Conservation (phyloP, 2,113 vertebrate genomes). For the Dicaeum eximium region DNA sequence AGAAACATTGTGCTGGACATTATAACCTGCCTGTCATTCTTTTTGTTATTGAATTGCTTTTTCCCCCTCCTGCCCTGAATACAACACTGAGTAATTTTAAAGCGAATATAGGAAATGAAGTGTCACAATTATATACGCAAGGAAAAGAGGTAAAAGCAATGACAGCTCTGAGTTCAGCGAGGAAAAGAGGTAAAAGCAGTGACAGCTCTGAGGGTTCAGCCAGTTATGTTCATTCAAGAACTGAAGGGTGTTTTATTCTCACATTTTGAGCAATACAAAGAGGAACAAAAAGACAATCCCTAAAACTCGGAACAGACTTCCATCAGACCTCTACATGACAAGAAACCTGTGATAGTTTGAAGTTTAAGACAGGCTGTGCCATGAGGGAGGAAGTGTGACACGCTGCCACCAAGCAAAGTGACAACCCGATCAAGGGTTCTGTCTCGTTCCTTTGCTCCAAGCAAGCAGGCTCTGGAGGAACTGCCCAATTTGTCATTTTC, state of each 20-base stretch:
- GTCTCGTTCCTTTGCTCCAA: neutral
- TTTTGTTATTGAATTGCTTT: neutral
- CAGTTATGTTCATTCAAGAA: neutral
- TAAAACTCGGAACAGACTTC: neutral
- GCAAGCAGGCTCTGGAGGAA: neutral
- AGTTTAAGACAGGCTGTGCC: neutral
- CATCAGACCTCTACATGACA: neutral
- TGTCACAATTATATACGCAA: fast-evolving
- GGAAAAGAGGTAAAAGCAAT: neutral
- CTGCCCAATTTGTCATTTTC: neutral
- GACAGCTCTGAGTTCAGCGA: neutral
- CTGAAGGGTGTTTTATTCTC: neutral
- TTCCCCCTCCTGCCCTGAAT: neutral
- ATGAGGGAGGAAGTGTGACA: neutral
- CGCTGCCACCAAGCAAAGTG: neutral
- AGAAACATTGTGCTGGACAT: neutral
- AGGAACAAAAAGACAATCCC: neutral
- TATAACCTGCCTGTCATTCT: neutral
- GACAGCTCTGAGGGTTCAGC: neutral
- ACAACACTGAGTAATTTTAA: neutral
- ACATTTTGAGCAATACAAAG: neutral
- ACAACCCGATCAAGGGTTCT: neutral
- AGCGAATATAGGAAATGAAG: neutral
- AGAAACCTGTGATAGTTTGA: neutral
- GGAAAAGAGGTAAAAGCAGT: neutral